These are phyloP conservation scores for Erebia aethiops DNA, from an alignment of 2,888 invertebrate species.

Conservation along the genomic window DNA sequence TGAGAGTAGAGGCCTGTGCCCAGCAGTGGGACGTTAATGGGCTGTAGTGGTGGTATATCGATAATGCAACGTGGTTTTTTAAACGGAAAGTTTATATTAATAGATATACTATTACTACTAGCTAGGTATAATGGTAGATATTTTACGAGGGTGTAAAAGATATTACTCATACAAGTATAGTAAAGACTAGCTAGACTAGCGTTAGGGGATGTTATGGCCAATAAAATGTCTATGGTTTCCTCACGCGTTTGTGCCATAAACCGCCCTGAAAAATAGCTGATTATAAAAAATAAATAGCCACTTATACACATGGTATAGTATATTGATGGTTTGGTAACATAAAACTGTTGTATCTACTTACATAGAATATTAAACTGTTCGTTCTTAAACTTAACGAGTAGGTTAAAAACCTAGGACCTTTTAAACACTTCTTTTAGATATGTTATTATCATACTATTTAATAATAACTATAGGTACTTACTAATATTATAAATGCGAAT, in stretches of 20 bases:
- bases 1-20: too few relatives aligned
- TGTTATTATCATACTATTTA: too few relatives aligned
- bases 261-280: conserved; percentile 16
- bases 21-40: too few relatives aligned
- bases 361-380: too few relatives aligned
- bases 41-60: too few relatives aligned
- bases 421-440: too few relatives aligned
- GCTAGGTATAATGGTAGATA: conserved; percentile 9
- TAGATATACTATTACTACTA: too few relatives aligned
- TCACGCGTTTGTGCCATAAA: conserved; percentile 19
- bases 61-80: conserved; percentile 1
- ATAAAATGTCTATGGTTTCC: conserved; percentile 22
- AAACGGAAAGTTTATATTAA: conserved; percentile 1
- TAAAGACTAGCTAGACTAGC: conserved; percentile 3
- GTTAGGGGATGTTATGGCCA: conserved; percentile 22
- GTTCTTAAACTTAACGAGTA: too few relatives aligned
- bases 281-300: conserved; percentile 18
- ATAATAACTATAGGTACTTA: too few relatives aligned
- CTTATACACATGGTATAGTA: neutral
- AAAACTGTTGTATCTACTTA: neutral
- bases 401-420: too few relatives aligned
- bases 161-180: conserved; percentile 16
- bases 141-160: conserved; percentile 26
- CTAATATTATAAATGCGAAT: too few relatives aligned
- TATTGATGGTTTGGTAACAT: neutral